phyloP scores from a whole-genome alignment of 2,888 invertebrate species.

The Conus canariensis region DNA sequence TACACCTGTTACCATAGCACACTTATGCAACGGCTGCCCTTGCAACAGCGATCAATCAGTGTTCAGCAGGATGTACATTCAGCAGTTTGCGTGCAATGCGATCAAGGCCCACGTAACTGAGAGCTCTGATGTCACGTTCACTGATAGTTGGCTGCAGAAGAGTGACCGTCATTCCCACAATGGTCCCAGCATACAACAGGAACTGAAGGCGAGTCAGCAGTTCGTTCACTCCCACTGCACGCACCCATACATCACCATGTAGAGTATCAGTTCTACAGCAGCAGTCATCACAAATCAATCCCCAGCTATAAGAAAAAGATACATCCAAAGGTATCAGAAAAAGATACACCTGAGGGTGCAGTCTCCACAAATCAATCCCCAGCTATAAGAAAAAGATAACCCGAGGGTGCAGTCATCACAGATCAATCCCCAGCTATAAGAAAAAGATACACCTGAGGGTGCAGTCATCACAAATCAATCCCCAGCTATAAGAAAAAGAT shows the following conservation, averaged over 20 bases:
- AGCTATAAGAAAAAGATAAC: no score
- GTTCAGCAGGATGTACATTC: slow-evolving; percentile 28
- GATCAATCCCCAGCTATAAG: no score
- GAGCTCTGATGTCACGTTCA: slow-evolving; percentile 58
- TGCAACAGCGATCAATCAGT: not conserved
- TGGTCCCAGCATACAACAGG: slow-evolving; percentile 55
- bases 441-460: no score
- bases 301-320: not conserved
- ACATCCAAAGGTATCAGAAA: not conserved
- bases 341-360: no score
- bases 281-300: not conserved
- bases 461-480: no score
- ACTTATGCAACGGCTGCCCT: not conserved
- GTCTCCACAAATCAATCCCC: no score
- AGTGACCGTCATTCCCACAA: slow-evolving; percentile 57
- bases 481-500: no score
- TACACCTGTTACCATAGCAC: no score
- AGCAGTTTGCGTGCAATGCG: slow-evolving; percentile 55
- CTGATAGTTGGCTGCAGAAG: slow-evolving; percentile 62
- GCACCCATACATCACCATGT: not conserved
- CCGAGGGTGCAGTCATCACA: no score
- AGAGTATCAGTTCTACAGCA: no score
- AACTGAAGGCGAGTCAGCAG: slow-evolving; percentile 61
- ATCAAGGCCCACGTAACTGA: slow-evolving; percentile 61
- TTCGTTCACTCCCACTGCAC: slow-evolving; percentile 42